phyloP scores from a whole-genome alignment of 2,113 vertebrate species.

The Cynocephalus volans region DNA sequence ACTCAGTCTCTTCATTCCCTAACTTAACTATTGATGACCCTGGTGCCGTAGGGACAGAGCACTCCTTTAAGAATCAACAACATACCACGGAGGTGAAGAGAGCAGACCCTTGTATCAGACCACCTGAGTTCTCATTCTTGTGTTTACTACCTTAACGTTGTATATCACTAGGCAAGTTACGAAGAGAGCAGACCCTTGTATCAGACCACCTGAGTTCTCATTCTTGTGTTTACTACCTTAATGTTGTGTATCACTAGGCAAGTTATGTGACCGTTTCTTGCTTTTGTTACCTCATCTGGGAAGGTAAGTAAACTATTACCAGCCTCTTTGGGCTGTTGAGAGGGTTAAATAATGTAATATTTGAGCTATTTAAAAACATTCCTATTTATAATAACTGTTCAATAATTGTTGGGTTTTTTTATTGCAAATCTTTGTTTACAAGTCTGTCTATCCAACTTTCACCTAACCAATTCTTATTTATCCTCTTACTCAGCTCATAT shows the following conservation, averaged over 20 bases:
- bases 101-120: background rate
- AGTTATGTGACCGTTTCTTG: background rate
- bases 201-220: background rate
- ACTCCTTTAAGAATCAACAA: background rate
- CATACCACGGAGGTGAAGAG: background rate
- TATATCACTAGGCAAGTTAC: too few relatives aligned
- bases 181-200: background rate
- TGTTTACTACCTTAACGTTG: too few relatives aligned
- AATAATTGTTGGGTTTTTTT: background rate
- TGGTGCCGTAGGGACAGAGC: background rate
- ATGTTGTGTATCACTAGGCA: background rate
- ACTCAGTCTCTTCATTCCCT: background rate
- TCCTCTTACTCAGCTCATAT: background rate
- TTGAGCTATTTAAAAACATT: background rate
- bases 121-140: background rate
- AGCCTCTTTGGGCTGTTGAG: background rate
- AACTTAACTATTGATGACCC: background rate
- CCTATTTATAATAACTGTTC: background rate
- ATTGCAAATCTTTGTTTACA: background rate
- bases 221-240: background rate
- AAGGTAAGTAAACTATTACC: background rate
- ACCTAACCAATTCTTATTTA: background rate
- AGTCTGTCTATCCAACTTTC: background rate
- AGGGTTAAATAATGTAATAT: background rate
- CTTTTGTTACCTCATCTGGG: background rate